Conservation (phyloP, 2,888 invertebrate species). For the Tenthredo scrophulariae region DNA sequence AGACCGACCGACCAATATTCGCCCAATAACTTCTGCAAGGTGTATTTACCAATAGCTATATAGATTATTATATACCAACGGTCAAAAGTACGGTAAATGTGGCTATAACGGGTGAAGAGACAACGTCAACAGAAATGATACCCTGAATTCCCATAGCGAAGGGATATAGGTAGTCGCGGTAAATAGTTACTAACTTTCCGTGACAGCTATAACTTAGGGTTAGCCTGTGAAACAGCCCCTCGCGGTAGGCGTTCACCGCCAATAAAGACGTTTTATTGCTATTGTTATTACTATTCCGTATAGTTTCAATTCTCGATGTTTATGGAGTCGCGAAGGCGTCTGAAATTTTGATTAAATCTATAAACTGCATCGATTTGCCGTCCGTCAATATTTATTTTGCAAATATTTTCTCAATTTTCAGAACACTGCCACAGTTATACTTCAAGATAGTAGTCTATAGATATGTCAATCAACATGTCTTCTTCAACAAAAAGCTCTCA, state of each 20-base stretch:
- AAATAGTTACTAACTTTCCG: slow-evolving; percentile 46
- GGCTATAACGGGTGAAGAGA: background rate
- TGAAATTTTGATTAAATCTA: background rate
- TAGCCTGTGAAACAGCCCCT: slow-evolving; percentile 8
- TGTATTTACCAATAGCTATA: background rate
- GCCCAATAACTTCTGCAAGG: background rate
- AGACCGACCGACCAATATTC: background rate
- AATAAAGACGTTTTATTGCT: slow-evolving; percentile 41
- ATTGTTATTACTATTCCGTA: slow-evolving; percentile 17
- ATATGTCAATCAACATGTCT: background rate
- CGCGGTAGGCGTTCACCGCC: slow-evolving; percentile 27
- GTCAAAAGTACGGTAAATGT: background rate
- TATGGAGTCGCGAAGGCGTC: background rate
- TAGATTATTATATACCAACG: background rate
- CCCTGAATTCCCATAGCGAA: slow-evolving; percentile 8
- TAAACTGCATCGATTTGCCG: background rate
- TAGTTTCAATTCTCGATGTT: slow-evolving; percentile 9
- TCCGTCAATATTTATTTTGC: background rate
- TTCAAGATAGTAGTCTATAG: background rate
- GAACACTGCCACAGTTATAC: background rate
- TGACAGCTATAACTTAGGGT: slow-evolving; percentile 40
- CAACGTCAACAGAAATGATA: slow-evolving; percentile 32
- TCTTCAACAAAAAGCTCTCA: background rate
- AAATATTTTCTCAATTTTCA: background rate
- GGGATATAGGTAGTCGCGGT: background rate